A percentile compares a stretch with the other conserved stretches of the same genome.
These are phyloP conservation scores for Symphodus melops DNA, from an alignment of 2,113 vertebrate genomes.

Conservation along the genomic window DNA sequence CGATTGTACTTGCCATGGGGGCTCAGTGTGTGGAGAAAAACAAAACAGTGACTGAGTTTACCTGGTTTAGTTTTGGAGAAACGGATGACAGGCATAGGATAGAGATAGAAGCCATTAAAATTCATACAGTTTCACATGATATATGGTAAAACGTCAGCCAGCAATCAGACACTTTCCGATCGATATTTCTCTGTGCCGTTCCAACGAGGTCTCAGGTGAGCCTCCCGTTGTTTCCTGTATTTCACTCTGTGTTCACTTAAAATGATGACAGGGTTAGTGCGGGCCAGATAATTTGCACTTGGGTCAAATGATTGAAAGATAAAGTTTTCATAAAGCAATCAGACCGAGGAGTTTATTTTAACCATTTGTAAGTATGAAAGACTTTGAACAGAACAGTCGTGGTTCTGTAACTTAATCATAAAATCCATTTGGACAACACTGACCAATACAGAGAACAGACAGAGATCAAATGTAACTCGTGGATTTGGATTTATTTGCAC, in stretches of 20 bases:
- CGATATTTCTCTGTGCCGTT: too few relatives aligned
- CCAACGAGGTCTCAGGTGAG: too few relatives aligned
- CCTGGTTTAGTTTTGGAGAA: constrained; percentile 1
- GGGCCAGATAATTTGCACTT: not conserved
- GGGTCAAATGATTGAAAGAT: not conserved
- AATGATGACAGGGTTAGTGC: not conserved
- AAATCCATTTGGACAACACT: not conserved
- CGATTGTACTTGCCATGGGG: constrained; percentile 15
- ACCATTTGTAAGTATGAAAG: too few relatives aligned
- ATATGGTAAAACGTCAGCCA: too few relatives aligned
- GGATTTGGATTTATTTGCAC: not conserved
- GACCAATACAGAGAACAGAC: not conserved
- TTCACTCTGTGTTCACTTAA: too few relatives aligned
- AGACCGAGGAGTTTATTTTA: not conserved
- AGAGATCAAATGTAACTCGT: not conserved
- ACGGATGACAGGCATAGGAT: not conserved
- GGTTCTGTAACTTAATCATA: not conserved
- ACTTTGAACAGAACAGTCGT: not conserved
- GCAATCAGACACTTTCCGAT: too few relatives aligned
- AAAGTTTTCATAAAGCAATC: not conserved
- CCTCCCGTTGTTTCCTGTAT: too few relatives aligned
- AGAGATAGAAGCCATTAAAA: too few relatives aligned
- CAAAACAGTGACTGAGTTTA: constrained; percentile 3
- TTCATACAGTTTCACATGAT: too few relatives aligned
- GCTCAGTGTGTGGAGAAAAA: not conserved